Evolutionary conservation across 2,113 vertebrate genomes (phyloP).

Genomic region (Xiphias gladius): DNA sequence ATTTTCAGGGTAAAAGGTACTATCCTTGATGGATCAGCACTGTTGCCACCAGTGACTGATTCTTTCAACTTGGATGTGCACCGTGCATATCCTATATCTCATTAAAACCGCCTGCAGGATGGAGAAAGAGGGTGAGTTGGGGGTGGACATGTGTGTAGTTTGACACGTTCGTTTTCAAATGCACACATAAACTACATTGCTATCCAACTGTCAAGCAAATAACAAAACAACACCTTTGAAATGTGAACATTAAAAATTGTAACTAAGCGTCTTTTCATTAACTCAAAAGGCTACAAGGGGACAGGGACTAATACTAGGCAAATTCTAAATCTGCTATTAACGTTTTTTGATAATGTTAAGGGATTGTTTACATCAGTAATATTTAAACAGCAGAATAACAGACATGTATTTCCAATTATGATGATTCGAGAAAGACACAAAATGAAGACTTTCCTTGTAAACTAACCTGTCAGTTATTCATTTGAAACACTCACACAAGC

Average conservation of each 20-base stretch:
- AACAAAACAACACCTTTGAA: background rate
- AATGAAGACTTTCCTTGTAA: background rate
- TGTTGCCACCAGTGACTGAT: slow-evolving; percentile 90
- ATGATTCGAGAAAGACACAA: background rate
- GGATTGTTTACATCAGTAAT: background rate
- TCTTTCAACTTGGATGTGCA: slow-evolving; percentile 87
- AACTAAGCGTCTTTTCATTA: background rate
- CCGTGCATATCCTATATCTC: slow-evolving; percentile 89
- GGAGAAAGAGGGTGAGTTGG: background rate
- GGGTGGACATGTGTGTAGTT: background rate
- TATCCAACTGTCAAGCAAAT: slow-evolving; percentile 2
- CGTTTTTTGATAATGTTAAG: background rate
- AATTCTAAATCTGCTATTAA: background rate
- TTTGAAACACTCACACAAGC: background rate
- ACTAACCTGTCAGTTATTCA: background rate
- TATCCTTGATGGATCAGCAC: slow-evolving; percentile 95
- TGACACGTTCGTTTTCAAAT: slow-evolving; percentile 19
- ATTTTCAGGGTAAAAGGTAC: slow-evolving; percentile 90
- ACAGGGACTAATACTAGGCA: too few species aligned
- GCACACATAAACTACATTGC: slow-evolving; percentile 18
- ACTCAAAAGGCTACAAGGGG: background rate
- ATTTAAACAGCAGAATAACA: background rate
- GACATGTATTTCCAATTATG: background rate
- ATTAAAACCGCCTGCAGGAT: slow-evolving; percentile 86
- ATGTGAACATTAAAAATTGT: background rate